A percentile compares a stretch with the other conserved stretches of the same genome.
These are phyloP conservation scores for Amphipyra berbera DNA, from an alignment of 2,888 invertebrate genomes.

Conservation along the genomic window DNA sequence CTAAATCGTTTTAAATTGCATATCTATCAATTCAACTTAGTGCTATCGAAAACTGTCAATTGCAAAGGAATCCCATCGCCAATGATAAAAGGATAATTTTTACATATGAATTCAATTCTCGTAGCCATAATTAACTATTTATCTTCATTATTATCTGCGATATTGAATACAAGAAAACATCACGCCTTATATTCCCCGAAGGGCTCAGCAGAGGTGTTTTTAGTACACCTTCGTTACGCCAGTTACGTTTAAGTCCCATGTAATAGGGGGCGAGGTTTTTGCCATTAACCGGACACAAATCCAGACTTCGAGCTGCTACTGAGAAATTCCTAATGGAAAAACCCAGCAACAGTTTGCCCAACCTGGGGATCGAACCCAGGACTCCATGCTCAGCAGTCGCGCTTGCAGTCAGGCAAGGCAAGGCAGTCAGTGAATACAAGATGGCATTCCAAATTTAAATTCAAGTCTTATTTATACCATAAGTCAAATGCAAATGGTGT, in stretches of 20 bases:
- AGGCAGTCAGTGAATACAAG: constrained; percentile 28
- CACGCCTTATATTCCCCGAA: too few relatives aligned
- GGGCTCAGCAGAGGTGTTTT: too few relatives aligned
- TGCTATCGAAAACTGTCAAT: constrained; percentile 17
- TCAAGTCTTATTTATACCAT: constrained; percentile 46
- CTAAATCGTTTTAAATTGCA: constrained; percentile 24
- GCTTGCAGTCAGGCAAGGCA: too few relatives aligned
- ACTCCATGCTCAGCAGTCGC: too few relatives aligned
- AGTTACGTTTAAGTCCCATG: too few relatives aligned
- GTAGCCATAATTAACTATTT: constrained; percentile 28
- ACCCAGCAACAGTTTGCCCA: too few relatives aligned
- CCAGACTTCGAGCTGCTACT: too few relatives aligned
- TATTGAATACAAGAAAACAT: constrained; percentile 34
- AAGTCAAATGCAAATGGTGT: constrained; percentile 60
- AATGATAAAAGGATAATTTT: constrained; percentile 7
- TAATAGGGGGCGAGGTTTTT: too few relatives aligned
- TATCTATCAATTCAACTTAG: constrained; percentile 22
- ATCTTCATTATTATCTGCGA: constrained; percentile 23
- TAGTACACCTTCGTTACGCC: too few relatives aligned
- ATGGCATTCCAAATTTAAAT: constrained; percentile 36
- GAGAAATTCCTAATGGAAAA: too few relatives aligned
- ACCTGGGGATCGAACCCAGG: too few relatives aligned
- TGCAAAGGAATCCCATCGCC: background rate
- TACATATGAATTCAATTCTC: constrained; percentile 19
- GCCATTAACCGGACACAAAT: too few relatives aligned